Conservation (phyloP, 35 echinoderm and acorn worm genomes). For the Lytechinus variegatus region DNA sequence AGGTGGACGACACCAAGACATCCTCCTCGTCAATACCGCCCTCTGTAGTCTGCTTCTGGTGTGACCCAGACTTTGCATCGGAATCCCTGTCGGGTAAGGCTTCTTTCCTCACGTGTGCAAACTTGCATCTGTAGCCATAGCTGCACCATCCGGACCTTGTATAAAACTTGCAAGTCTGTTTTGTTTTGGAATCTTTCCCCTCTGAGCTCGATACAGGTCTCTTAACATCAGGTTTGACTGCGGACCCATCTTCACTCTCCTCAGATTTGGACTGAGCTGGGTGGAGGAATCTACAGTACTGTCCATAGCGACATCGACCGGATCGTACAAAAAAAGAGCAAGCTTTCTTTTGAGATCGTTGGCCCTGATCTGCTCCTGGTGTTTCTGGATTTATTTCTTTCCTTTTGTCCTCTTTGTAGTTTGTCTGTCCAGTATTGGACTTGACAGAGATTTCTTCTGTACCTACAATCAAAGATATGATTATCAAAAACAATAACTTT, state of each 20-base stretch:
- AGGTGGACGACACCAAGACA: background rate
- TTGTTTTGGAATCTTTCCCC: background rate
- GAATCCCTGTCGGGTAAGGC: background rate
- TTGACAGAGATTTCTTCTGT: background rate
- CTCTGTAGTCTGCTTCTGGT: background rate
- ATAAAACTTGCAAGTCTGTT: constrained; percentile 55
- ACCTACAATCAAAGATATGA: background rate
- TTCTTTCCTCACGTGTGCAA: constrained; percentile 67
- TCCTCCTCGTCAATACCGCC: background rate
- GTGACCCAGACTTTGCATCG: background rate
- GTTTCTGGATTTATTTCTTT: background rate
- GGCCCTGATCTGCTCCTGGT: background rate
- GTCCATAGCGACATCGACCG: background rate
- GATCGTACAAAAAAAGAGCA: background rate
- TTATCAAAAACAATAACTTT: no score
- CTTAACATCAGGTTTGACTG: background rate
- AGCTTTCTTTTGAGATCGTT: background rate
- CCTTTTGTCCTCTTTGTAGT: background rate
- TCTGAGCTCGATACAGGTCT: background rate
- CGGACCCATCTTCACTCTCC: background rate
- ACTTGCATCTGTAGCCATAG: constrained; percentile 81
- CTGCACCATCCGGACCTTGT: constrained; percentile 66
- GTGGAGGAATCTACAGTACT: background rate
- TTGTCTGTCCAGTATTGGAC: background rate
- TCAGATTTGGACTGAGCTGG: background rate